Evolutionary conservation across 2,797 vertebrate genomes (phyloP).

Genomic region (Acanthiza pusilla): DNA sequence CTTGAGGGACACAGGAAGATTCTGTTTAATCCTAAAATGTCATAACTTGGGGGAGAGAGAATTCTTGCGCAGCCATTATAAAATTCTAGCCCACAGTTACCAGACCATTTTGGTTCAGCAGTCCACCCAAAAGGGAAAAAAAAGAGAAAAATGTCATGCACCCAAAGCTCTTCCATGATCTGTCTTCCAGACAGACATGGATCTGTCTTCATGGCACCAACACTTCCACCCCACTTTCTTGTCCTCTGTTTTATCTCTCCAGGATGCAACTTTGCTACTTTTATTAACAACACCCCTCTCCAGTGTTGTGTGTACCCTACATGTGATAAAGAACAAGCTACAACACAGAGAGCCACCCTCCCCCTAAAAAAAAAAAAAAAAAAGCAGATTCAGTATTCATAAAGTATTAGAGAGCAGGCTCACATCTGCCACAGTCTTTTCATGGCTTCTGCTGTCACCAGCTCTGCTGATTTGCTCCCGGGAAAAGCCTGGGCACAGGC

Average conservation of each 20-base stretch:
- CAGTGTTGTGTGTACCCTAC: not conserved
- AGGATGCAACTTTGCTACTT: not conserved
- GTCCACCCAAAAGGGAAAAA: not conserved
- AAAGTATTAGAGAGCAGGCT: not conserved
- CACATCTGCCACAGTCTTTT: slow-evolving; percentile 27
- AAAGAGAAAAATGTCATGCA: not conserved
- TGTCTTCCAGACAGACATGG: not conserved
- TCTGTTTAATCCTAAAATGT: not conserved
- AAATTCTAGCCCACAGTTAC: not conserved
- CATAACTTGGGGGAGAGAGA: not conserved
- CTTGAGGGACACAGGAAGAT: not conserved
- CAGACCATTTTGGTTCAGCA: not conserved
- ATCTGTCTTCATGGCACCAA: not conserved
- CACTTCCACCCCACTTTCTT: not conserved
- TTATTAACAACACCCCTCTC: not conserved
- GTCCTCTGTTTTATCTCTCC: not conserved
- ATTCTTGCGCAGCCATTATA: not conserved
- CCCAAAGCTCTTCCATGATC: not conserved
- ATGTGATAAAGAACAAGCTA: not conserved
- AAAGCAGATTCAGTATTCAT: not conserved
- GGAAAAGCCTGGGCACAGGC: not conserved
- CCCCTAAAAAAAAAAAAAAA: not conserved
- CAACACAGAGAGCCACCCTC: not conserved
- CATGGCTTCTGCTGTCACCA: slow-evolving; percentile 33
- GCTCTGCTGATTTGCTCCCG: not conserved